Conservation (phyloP, 1,140 invertebrate genomes). For the Onthophagus taurus region DNA sequence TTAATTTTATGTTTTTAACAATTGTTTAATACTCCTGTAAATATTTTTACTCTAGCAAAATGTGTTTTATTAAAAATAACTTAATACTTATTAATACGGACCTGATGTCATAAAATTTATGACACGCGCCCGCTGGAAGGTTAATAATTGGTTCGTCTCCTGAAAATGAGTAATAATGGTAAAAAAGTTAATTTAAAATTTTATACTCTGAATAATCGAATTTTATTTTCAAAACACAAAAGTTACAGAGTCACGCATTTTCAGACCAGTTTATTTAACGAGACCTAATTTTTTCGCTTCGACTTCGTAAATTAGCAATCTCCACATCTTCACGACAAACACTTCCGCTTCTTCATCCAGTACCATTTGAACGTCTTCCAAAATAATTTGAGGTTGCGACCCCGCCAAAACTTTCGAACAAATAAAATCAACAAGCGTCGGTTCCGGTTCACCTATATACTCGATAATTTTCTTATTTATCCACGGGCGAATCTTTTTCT, state of each 20-base stretch:
- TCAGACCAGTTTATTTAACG: constrained; percentile 54
- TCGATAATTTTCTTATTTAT: constrained; percentile 99
- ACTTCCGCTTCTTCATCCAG: constrained; percentile 96
- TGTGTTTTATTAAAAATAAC: no score
- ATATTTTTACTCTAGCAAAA: no score
- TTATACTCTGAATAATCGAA: no score
- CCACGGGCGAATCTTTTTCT: constrained; percentile 95
- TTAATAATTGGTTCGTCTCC: no score
- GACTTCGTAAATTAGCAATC: constrained; percentile 96
- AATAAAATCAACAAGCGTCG: constrained; percentile 97
- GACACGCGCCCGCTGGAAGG: no score
- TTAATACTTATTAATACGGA: no score
- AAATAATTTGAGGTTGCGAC: constrained; percentile 84
- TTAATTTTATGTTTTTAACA: no score
- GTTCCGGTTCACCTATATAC: constrained; percentile 98
- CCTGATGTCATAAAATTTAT: no score
- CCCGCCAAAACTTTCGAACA: constrained; percentile 94
- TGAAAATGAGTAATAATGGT: no score
- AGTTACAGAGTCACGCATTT: no score
- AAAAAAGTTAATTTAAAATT: no score
- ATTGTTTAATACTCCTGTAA: no score
- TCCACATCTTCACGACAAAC: constrained; percentile 99
- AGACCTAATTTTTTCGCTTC: constrained; percentile 92
- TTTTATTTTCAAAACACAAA: constrained; percentile 3
- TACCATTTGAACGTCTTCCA: constrained; percentile 98